These are phyloP conservation scores for Argyresthia goedartella DNA, from an alignment of 2,888 invertebrate species.

Conservation along the genomic window DNA sequence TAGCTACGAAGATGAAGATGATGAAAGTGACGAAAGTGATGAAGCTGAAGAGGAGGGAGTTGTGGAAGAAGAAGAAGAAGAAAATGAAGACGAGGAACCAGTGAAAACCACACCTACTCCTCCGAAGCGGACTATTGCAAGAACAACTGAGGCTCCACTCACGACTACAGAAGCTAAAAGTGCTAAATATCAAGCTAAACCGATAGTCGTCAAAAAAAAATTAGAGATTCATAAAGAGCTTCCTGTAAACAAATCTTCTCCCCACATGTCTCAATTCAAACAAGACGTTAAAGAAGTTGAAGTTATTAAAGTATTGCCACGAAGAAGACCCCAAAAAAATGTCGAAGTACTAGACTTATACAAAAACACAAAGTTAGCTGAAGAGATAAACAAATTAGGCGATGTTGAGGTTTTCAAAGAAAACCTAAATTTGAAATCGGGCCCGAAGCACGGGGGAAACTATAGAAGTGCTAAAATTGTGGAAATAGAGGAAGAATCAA, in stretches of 20 bases:
- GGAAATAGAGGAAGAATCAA: slow-evolving; percentile 7
- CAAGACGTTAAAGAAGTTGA: slow-evolving; percentile 58
- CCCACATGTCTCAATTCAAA: slow-evolving; percentile 46
- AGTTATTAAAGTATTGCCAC: slow-evolving; percentile 49
- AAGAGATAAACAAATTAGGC: slow-evolving; percentile 49
- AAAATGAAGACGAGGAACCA: slow-evolving; percentile 8
- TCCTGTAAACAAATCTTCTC: slow-evolving; percentile 40
- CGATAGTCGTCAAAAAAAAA: slow-evolving; percentile 41
- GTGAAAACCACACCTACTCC: slow-evolving; percentile 36
- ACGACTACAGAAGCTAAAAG: slow-evolving; percentile 30
- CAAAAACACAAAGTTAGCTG: slow-evolving; percentile 52
- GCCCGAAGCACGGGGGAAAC: slow-evolving; percentile 59
- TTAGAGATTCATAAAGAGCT: slow-evolving; percentile 55
- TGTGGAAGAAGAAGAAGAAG: slow-evolving; percentile 5
- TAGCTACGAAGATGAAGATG: slow-evolving; percentile 17
- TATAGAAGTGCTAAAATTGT: slow-evolving; percentile 30
- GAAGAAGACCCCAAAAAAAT: slow-evolving; percentile 31
- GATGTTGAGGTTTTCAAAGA: slow-evolving; percentile 56
- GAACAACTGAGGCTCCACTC: slow-evolving; percentile 40
- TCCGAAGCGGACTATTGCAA: slow-evolving; percentile 36
- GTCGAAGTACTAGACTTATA: slow-evolving; percentile 42
- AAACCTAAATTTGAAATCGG: slow-evolving; percentile 35
- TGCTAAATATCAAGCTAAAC: slow-evolving; percentile 27
- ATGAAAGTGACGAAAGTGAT: slow-evolving; percentile 13
- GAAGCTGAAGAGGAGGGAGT: slow-evolving; percentile 14